These are phyloP conservation scores for Spheniscus humboldti DNA, from an alignment of 2,797 vertebrate genomes.

Conservation along the genomic window DNA sequence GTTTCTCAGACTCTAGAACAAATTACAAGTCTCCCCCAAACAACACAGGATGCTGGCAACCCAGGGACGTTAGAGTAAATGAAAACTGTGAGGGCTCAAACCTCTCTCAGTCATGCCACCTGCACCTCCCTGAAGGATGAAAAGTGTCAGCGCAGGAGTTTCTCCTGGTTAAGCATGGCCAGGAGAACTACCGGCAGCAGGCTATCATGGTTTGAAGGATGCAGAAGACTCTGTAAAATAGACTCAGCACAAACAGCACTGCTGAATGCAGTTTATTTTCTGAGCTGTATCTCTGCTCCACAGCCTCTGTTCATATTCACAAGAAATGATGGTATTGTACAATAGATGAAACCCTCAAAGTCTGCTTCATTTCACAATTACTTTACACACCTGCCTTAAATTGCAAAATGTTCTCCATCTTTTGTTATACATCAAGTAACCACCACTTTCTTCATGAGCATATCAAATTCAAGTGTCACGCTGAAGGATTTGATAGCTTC, in stretches of 20 bases:
- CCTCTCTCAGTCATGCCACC: not conserved
- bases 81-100: not conserved
- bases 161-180: not conserved
- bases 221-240: not conserved
- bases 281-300: not conserved
- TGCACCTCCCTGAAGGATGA: not conserved
- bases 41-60: not conserved
- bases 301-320: not conserved
- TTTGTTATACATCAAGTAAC: not conserved
- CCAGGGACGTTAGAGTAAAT: not conserved
- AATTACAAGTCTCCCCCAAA: not conserved
- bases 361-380: not conserved
- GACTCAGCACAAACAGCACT: not conserved
- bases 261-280: not conserved
- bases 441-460: not conserved
- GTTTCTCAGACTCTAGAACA: not conserved
- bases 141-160: not conserved
- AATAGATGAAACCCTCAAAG: not conserved
- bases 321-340: not conserved
- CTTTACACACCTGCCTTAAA: not conserved
- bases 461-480: not conserved
- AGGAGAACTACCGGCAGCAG: not conserved
- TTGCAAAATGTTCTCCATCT: not conserved
- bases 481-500: not conserved
- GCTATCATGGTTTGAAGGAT: not conserved